phyloP scores from a whole-genome alignment of 2,797 vertebrate species.

The Scolopax rusticola region DNA sequence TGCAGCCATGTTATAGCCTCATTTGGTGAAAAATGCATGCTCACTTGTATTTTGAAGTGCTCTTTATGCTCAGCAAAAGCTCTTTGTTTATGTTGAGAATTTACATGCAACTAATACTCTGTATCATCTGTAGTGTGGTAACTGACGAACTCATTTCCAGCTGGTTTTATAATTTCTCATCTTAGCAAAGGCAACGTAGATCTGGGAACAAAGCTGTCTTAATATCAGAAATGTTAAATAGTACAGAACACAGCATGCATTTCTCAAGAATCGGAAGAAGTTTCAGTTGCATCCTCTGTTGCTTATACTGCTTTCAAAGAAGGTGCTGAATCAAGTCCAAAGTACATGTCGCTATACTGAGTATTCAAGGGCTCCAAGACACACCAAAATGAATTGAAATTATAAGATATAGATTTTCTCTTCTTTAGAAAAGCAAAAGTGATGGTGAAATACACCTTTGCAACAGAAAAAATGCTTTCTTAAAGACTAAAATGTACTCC shows the following conservation, averaged over 20 bases:
- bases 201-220: background rate
- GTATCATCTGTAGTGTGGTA: background rate
- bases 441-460: background rate
- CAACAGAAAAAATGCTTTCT: background rate
- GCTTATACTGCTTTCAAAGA: background rate
- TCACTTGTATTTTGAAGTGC: background rate
- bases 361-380: background rate
- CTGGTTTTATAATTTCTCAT: background rate
- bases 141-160: background rate
- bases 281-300: background rate
- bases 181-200: background rate
- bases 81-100: background rate
- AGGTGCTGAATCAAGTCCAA: background rate
- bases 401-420: background rate
- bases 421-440: background rate
- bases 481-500: background rate
- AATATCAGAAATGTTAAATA: background rate
- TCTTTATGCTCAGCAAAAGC: background rate
- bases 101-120: background rate
- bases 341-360: background rate
- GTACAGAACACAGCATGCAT: rapidly evolving
- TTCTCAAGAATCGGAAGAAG: background rate
- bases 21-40: background rate
- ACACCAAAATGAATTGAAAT: background rate
- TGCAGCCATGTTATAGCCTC: background rate